Percentiles rank a stretch among this genome's conserved stretches.
These are phyloP conservation scores for Poeciliopsis presidionis DNA, from an alignment of 2,797 vertebrate species.

Conservation along the genomic window DNA sequence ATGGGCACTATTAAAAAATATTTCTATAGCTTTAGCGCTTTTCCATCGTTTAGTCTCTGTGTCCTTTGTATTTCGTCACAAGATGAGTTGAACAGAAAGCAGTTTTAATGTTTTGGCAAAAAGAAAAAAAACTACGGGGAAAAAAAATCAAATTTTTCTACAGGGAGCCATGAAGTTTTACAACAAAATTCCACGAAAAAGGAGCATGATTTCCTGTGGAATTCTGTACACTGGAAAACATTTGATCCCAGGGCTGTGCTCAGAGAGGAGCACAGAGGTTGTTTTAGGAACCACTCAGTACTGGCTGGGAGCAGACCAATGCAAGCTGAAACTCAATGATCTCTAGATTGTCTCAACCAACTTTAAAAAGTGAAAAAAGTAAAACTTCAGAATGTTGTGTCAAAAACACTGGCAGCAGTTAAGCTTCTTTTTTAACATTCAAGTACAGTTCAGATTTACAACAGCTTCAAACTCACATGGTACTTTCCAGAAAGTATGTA, in stretches of 20 bases:
- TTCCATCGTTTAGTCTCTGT: background rate
- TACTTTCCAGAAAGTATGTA: background rate
- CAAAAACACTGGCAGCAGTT: background rate
- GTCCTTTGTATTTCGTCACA: background rate
- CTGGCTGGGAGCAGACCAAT: background rate
- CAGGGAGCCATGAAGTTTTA: background rate
- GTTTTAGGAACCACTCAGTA: background rate
- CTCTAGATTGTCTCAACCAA: background rate
- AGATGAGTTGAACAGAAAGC: background rate
- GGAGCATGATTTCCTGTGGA: constrained; percentile 4
- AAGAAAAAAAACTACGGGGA: background rate
- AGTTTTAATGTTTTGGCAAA: background rate
- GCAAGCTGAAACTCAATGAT: background rate
- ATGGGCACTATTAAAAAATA: background rate
- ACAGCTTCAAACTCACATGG: background rate
- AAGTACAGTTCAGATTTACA: background rate
- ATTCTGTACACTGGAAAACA: constrained; percentile 1
- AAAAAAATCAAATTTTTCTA: background rate
- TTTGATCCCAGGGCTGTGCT: background rate
- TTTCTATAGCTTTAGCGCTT: background rate
- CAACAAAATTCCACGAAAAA: background rate
- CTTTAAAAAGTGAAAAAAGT: background rate
- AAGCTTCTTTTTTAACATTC: background rate
- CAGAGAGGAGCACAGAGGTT: background rate
- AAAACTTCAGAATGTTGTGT: background rate